A percentile compares a stretch with the other conserved stretches of the same genome.
Evolutionary conservation across 2,113 vertebrate genomes (phyloP).

Genomic region (Abramis brama): DNA sequence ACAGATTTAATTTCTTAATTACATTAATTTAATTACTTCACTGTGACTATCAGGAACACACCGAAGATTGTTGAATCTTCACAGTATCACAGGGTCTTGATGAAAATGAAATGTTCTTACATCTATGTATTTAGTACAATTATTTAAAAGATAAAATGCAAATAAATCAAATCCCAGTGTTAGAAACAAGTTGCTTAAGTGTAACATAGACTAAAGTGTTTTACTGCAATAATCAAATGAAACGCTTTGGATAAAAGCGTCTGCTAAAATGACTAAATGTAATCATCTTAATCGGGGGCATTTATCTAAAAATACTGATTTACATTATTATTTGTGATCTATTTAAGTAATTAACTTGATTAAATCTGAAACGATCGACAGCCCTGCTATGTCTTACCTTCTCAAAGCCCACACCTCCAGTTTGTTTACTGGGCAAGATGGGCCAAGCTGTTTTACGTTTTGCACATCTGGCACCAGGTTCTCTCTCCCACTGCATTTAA

Average conservation of each 20-base stretch:
- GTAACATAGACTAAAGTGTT: not conserved
- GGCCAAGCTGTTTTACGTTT: slow-evolving; percentile 51
- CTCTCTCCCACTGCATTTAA: not conserved
- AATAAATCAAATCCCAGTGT: not conserved
- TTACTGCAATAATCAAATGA: slow-evolving; percentile 4
- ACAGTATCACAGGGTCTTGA: not conserved
- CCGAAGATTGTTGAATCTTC: not conserved
- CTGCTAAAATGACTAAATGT: too few species aligned
- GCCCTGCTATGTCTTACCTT: not conserved
- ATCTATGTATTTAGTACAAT: not conserved
- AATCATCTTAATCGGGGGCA: not conserved
- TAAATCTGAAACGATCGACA: not conserved
- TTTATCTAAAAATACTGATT: not conserved
- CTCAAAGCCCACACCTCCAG: slow-evolving; percentile 19
- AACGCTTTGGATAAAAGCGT: too few species aligned
- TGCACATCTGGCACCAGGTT: slow-evolving; percentile 52
- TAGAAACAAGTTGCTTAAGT: not conserved
- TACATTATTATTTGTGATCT: not conserved
- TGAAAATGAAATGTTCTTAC: not conserved
- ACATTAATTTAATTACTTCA: too few species aligned
- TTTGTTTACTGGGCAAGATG: slow-evolving; percentile 48
- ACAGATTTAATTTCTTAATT: not conserved
- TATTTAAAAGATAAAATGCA: not conserved
- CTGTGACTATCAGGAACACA: not conserved
- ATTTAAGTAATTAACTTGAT: not conserved